Evolutionary conservation across 1,140 invertebrate species (phyloP).

Genomic region (Dinoponera quadriceps): DNA sequence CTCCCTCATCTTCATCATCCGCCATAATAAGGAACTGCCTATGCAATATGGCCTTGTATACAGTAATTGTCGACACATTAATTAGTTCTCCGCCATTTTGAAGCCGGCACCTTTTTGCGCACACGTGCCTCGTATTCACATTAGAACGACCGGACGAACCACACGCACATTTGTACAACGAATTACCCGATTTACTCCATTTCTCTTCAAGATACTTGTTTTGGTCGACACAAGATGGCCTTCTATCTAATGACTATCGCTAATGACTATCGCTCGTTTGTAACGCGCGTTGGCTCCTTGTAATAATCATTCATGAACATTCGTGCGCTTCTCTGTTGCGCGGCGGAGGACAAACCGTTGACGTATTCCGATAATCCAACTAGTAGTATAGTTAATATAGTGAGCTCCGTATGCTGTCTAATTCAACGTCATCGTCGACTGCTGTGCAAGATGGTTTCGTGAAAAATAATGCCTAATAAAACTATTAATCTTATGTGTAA

Average conservation of each 20-base stretch:
- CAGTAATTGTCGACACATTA: background rate
- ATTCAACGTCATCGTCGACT: too few relatives aligned
- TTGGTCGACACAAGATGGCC: background rate
- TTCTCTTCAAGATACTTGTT: background rate
- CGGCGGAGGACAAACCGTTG: background rate
- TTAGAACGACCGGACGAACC: conserved; percentile 6
- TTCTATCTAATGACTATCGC: too few relatives aligned
- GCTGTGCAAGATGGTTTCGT: too few relatives aligned
- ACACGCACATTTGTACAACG: background rate
- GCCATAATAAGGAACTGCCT: too few relatives aligned
- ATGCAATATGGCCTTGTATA: background rate
- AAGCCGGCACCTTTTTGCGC: background rate
- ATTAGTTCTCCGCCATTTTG: too few relatives aligned
- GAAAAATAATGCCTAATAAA: too few relatives aligned
- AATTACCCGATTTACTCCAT: conserved; percentile 38
- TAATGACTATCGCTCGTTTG: conserved; percentile 26
- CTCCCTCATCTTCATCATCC: too few relatives aligned
- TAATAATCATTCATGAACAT: conserved; percentile 13
- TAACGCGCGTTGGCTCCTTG: background rate
- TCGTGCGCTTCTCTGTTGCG: background rate
- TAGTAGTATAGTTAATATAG: background rate
- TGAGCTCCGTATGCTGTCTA: background rate
- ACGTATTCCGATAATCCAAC: background rate
- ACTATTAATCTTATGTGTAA: too few relatives aligned
- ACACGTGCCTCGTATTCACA: background rate